These are phyloP conservation scores for Furcula furcula DNA, from an alignment of 2,888 invertebrate species.

Conservation along the genomic window DNA sequence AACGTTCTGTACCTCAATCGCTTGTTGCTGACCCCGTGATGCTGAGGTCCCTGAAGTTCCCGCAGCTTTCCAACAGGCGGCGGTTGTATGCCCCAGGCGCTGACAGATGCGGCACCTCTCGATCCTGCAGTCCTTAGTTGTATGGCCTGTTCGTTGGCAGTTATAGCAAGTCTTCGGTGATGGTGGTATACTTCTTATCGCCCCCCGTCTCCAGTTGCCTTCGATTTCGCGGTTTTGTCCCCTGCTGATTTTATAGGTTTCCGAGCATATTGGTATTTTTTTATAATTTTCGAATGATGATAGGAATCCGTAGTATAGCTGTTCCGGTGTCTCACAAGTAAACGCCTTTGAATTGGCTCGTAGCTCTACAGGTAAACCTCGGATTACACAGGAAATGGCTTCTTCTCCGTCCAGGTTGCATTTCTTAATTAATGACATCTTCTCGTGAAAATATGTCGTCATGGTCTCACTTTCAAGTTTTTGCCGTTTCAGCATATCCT, in stretches of 20 bases:
- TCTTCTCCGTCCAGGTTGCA: slow-evolving; percentile 9
- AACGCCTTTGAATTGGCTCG: slow-evolving; percentile 8
- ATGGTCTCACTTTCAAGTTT: slow-evolving; percentile 12
- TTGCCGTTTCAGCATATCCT: slow-evolving; percentile 21
- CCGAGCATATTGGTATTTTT: slow-evolving; percentile 7
- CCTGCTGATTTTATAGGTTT: too few relatives aligned
- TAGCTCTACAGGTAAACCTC: slow-evolving; percentile 11
- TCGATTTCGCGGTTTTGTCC: too few relatives aligned
- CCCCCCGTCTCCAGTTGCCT: slow-evolving; percentile 7
- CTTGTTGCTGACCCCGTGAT: neutral
- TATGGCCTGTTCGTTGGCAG: slow-evolving; percentile 3
- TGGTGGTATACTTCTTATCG: neutral
- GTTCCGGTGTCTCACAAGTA: slow-evolving; percentile 6
- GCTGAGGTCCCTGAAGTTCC: neutral
- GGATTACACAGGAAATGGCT: slow-evolving; percentile 15
- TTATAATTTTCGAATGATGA: slow-evolving; percentile 16
- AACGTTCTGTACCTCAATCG: slow-evolving; percentile 1
- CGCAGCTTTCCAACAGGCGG: slow-evolving; percentile 3
- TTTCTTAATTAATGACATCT: slow-evolving; percentile 19
- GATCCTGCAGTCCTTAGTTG: slow-evolving; percentile 1
- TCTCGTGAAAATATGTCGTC: slow-evolving; percentile 27
- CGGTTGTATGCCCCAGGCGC: slow-evolving; percentile 3
- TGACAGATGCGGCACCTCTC: slow-evolving; percentile 1
- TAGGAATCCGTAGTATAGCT: slow-evolving; percentile 12
- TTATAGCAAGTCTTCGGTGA: slow-evolving; percentile 1